A percentile compares a stretch with the other conserved stretches of the same genome.
These are phyloP conservation scores for Platalea minor DNA, from an alignment of 2,797 vertebrate genomes.

Conservation along the genomic window DNA sequence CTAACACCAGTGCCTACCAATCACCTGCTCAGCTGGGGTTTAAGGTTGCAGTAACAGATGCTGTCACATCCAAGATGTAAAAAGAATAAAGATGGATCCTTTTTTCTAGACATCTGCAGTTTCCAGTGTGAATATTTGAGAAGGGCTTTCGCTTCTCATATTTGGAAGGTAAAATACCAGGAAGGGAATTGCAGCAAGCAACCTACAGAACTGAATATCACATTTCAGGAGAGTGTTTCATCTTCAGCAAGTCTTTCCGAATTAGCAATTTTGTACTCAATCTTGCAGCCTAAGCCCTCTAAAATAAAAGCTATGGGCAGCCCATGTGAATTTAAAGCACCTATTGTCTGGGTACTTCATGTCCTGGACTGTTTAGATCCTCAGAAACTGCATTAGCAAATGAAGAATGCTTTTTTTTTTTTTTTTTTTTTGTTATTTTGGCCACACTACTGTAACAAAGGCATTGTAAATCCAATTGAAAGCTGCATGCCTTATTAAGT, in stretches of 20 bases:
- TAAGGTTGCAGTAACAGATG: not conserved
- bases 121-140: not conserved
- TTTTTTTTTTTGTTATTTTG: conserved; percentile 36
- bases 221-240: not conserved
- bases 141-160: not conserved
- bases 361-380: conserved; percentile 12
- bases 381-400: conserved; percentile 55
- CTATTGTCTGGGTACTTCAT: conserved; percentile 39
- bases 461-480: conserved; percentile 51
- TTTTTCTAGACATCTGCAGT: not conserved
- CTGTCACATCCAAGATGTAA: not conserved
- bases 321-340: conserved; percentile 38
- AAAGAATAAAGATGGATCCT: not conserved
- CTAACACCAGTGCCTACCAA: not conserved
- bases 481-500: conserved; percentile 55
- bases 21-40: not conserved
- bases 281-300: conserved; percentile 14
- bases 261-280: conserved; percentile 38
- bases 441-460: conserved; percentile 40
- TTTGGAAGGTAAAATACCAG: not conserved
- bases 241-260: conserved; percentile 15
- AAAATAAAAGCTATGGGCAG: conserved; percentile 46
- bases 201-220: not conserved
- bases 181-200: not conserved
- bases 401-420: conserved; percentile 25